Conservation (phyloP, 2,113 vertebrate species). For the Loxodonta africana region DNA sequence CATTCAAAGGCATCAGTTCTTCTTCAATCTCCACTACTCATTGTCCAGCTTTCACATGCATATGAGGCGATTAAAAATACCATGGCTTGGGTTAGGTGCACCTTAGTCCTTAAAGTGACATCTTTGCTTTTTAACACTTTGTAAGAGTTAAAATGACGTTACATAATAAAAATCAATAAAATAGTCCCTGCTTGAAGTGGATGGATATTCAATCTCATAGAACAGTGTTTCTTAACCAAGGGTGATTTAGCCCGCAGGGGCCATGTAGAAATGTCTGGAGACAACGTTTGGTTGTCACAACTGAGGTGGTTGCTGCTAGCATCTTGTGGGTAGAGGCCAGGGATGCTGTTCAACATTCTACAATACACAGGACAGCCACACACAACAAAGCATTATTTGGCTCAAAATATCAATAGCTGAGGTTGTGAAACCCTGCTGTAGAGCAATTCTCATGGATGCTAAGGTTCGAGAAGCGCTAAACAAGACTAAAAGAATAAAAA, state of each 20-base stretch:
- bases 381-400: background rate
- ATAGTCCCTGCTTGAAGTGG: background rate
- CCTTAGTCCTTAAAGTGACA: too few species aligned
- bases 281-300: background rate
- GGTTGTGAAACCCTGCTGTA: background rate
- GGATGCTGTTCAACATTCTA: background rate
- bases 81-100: too few species aligned
- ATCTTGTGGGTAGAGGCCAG: background rate
- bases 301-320: background rate
- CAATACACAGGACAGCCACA: background rate
- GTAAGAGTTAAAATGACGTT: too few species aligned
- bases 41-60: too few species aligned
- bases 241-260: background rate
- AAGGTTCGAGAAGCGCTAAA: slow-evolving; percentile 13
- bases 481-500: slow-evolving; percentile 8
- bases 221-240: background rate
- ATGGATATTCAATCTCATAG: background rate
- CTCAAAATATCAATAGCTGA: background rate
- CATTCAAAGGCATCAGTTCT: too few species aligned
- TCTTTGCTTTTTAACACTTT: too few species aligned
- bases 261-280: background rate
- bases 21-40: too few species aligned
- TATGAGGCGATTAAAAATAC: too few species aligned
- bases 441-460: background rate
- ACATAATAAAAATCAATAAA: background rate